These are phyloP conservation scores for Listrodromus nycthemerus DNA, from an alignment of 2,888 invertebrate genomes.

Conservation along the genomic window DNA sequence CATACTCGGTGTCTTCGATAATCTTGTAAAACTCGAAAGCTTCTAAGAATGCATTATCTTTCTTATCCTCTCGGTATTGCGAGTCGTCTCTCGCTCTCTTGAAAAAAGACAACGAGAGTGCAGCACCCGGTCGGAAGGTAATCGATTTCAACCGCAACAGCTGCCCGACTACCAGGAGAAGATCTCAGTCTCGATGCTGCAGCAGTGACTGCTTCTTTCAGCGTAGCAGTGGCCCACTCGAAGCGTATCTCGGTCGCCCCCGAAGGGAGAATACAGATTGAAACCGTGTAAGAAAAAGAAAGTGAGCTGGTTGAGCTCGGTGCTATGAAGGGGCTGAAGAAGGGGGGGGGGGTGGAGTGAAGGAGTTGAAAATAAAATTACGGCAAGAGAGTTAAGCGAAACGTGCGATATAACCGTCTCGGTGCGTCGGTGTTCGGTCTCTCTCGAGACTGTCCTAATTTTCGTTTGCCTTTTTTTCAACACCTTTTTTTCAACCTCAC, in stretches of 20 bases:
- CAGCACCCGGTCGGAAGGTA: slow-evolving; percentile 44
- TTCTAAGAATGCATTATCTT: slow-evolving; percentile 61
- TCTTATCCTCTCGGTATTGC: slow-evolving; percentile 49
- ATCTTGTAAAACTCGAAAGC: slow-evolving; percentile 60
- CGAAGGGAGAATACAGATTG: slow-evolving; percentile 38
- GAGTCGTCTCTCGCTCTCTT: neutral
- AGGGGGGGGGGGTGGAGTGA: neutral
- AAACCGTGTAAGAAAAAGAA: slow-evolving; percentile 31
- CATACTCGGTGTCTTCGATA: slow-evolving; percentile 31
- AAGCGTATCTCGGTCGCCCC: slow-evolving; percentile 42
- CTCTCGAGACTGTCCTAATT: slow-evolving; percentile 1
- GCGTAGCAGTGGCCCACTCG: slow-evolving; percentile 49
- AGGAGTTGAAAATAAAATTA: slow-evolving; percentile 52
- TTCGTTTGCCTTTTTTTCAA: neutral
- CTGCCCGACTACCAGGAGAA: slow-evolving; percentile 47
- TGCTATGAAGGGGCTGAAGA: slow-evolving; percentile 1
- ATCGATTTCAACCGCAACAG: slow-evolving; percentile 66
- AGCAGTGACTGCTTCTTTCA: slow-evolving; percentile 38
- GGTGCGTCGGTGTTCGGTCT: slow-evolving; percentile 24
- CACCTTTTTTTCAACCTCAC: neutral
- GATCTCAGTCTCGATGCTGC: slow-evolving; percentile 36
- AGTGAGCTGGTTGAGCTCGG: neutral
- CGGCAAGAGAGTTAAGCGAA: slow-evolving; percentile 27
- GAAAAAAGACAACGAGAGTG: slow-evolving; percentile 32
- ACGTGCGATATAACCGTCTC: slow-evolving; percentile 19